phyloP scores from a whole-genome alignment of 1,140 invertebrate genomes.

The Diprion similis region DNA sequence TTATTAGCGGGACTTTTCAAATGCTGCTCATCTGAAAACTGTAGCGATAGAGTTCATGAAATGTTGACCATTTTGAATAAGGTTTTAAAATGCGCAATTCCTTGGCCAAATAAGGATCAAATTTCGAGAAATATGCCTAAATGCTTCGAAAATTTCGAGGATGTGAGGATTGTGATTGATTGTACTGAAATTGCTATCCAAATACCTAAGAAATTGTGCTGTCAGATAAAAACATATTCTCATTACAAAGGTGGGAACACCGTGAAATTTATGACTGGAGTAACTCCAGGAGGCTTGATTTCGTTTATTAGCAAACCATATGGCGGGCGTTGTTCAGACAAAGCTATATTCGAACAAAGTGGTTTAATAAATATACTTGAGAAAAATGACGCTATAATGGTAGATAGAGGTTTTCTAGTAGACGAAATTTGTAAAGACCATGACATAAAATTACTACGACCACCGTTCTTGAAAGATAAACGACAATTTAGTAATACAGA shows the following conservation, averaged over 20 bases:
- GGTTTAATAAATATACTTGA: constrained; percentile 37
- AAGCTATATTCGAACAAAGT: constrained; percentile 35
- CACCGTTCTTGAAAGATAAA: too few relatives aligned
- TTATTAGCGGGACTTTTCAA: too few relatives aligned
- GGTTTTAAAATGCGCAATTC: constrained; percentile 3
- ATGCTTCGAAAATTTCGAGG: constrained; percentile 15
- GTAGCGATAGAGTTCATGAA: too few relatives aligned
- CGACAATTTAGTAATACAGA: too few relatives aligned
- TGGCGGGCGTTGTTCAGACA: constrained; percentile 38
- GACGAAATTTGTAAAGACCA: too few relatives aligned
- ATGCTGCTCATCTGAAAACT: too few relatives aligned
- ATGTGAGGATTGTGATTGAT: constrained; percentile 29
- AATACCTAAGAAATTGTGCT: constrained; percentile 30
- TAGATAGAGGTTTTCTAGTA: too few relatives aligned
- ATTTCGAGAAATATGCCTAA: constrained; percentile 16
- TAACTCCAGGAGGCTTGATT: too few relatives aligned
- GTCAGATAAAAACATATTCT: constrained; percentile 36
- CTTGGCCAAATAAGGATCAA: constrained; percentile 13
- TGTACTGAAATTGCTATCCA: constrained; percentile 36
- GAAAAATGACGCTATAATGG: too few relatives aligned
- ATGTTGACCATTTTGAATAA: constrained; percentile 5
- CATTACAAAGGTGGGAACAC: constrained; percentile 44
- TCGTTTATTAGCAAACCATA: too few relatives aligned
- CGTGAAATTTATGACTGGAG: constrained; percentile 44
- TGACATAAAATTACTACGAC: too few relatives aligned